Evolutionary conservation across 2,113 vertebrate species (phyloP).

Genomic region (Calypte anna): DNA sequence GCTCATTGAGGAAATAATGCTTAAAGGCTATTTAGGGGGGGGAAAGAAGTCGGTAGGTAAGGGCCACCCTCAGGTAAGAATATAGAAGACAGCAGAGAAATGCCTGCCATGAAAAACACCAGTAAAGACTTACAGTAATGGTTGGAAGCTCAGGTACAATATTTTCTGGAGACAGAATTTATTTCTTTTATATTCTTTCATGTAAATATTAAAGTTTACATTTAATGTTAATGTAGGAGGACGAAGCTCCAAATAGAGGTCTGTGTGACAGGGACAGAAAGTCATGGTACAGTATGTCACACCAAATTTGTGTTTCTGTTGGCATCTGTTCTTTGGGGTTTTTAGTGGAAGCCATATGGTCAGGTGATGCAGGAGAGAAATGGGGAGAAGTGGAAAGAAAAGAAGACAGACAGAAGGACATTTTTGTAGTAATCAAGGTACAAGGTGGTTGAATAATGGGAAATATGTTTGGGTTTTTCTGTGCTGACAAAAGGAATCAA

Average conservation of each 20-base stretch:
- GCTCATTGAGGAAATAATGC: neutral
- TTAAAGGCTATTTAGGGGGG: neutral
- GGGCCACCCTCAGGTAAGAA: neutral
- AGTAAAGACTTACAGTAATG: neutral
- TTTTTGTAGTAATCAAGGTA: neutral
- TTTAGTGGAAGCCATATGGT: neutral
- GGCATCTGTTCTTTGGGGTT: neutral
- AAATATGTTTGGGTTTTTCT: neutral
- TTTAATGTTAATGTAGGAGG: neutral
- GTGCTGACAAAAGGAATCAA: neutral
- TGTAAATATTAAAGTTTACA: neutral
- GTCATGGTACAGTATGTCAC: neutral
- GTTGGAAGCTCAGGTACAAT: neutral
- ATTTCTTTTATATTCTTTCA: neutral
- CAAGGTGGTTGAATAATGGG: neutral
- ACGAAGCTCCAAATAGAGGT: neutral
- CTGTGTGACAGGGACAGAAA: neutral
- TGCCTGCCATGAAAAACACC: neutral
- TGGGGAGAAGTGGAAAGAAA: neutral
- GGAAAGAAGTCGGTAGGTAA: neutral
- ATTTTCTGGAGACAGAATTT: neutral
- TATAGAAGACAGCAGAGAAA: neutral
- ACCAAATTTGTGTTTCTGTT: neutral
- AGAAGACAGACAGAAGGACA: neutral
- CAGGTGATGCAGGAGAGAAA: neutral